These are phyloP conservation scores for Pipistrellus pygmaeus DNA, from an alignment of 2,797 vertebrate species.

Conservation along the genomic window DNA sequence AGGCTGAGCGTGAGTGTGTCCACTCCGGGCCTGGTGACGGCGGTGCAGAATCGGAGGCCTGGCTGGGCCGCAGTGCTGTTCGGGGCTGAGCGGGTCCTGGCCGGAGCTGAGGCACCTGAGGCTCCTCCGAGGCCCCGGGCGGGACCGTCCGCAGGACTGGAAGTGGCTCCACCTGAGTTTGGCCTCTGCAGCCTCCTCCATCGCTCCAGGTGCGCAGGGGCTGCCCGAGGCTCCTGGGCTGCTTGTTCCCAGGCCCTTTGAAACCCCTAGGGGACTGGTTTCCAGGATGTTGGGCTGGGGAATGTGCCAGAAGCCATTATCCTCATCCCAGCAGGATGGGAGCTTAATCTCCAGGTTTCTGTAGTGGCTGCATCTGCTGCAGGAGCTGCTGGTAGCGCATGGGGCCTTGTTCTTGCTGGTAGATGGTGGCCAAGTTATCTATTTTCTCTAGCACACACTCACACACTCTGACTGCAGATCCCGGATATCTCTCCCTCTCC, in stretches of 20 bases:
- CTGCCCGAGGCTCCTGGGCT: too few species aligned
- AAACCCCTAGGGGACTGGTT: constrained; percentile 76
- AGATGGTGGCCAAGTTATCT: too few species aligned
- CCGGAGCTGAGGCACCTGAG: constrained; percentile 65
- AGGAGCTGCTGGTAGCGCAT: too few species aligned
- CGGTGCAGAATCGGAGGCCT: constrained; percentile 83
- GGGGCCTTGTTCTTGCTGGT: too few species aligned
- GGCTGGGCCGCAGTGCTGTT: constrained; percentile 69
- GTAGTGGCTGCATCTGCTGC: too few species aligned
- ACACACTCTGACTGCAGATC: too few species aligned
- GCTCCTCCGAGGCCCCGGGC: constrained; percentile 81
- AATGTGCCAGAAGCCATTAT: too few species aligned
- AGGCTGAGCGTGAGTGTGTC: constrained; percentile 85
- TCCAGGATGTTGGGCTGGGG: too few species aligned
- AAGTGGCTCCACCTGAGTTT: constrained; percentile 92
- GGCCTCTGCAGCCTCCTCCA: constrained; percentile 89
- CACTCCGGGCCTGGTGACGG: constrained; percentile 87
- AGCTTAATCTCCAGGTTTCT: too few species aligned
- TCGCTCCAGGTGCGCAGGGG: constrained; percentile 1
- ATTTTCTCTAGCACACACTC: too few species aligned
- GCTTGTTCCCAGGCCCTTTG: constrained; percentile 77
- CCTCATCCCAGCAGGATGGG: too few species aligned
- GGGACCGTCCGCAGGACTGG: constrained; percentile 88
- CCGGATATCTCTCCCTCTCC: too few species aligned
- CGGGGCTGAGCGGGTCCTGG: constrained; percentile 56